Conservation (phyloP, 2,113 vertebrate genomes). For the Myanophis thanlyinensis region DNA sequence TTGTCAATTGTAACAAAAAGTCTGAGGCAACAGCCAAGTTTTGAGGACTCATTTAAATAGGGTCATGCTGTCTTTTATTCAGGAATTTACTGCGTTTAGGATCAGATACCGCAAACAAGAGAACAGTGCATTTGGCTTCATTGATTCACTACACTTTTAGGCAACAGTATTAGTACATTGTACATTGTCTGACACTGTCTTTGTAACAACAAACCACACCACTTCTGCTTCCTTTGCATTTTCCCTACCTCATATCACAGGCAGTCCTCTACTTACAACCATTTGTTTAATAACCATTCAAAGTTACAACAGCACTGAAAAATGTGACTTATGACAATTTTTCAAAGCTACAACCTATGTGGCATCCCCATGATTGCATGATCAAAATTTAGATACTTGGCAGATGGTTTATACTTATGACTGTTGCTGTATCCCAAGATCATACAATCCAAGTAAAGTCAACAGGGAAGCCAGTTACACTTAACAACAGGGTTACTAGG, state of each 20-base stretch:
- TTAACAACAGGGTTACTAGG: no score
- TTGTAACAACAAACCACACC: neutral
- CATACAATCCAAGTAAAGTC: no score
- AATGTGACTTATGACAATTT: neutral
- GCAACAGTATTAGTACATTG: neutral
- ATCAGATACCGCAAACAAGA: neutral
- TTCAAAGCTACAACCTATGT: no score
- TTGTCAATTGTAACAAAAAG: neutral
- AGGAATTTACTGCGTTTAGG: neutral
- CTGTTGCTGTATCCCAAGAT: no score
- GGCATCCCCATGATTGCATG: no score
- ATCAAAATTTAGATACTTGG: no score
- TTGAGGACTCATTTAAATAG: neutral
- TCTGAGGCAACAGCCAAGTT: neutral
- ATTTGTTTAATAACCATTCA: neutral
- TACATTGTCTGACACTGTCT: neutral
- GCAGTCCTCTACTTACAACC: neutral
- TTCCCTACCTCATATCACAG: neutral
- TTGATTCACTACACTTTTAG: neutral
- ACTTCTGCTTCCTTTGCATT: neutral
- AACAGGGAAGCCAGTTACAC: no score
- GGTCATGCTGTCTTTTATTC: neutral
- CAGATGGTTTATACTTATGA: no score
- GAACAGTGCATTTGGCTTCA: neutral
- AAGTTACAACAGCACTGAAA: neutral